phyloP scores from a whole-genome alignment of 1,140 invertebrate species.

The Formica selysi region DNA sequence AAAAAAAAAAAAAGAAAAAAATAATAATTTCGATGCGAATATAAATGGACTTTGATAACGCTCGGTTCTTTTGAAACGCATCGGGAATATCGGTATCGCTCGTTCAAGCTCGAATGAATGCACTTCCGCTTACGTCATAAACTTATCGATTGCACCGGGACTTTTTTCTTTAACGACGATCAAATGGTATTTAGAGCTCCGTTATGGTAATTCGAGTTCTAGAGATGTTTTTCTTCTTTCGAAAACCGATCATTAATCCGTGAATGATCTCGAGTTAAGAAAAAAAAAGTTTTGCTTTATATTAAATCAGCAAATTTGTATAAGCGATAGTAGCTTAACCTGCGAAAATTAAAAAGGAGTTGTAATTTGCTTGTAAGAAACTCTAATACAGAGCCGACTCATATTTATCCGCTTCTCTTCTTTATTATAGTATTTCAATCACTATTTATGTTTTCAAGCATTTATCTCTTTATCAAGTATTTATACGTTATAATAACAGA shows the following conservation, averaged over 20 bases:
- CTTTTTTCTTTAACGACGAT: neutral
- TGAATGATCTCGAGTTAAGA: neutral
- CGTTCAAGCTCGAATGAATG: slow-evolving; percentile 28
- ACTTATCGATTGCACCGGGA: neutral
- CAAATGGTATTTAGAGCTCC: slow-evolving; percentile 11
- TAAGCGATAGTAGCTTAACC: neutral
- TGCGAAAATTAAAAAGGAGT: neutral
- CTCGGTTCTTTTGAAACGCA: slow-evolving; percentile 26
- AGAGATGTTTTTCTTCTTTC: neutral
- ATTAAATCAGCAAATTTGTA: neutral
- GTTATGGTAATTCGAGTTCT: neutral
- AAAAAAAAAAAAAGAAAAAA: neutral
- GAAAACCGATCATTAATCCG: slow-evolving; percentile 26
- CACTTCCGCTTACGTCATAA: slow-evolving; percentile 54
- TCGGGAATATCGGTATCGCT: slow-evolving; percentile 49
- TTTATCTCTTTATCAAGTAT: neutral
- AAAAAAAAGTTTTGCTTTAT: neutral
- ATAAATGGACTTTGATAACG: slow-evolving; percentile 31
- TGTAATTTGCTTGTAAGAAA: neutral
- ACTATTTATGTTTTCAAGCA: neutral
- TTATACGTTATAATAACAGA: neutral
- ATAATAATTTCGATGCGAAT: slow-evolving; percentile 12
- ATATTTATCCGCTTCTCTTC: neutral
- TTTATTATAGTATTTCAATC: neutral
- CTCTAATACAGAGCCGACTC: neutral